Percentiles rank a stretch among this genome's conserved stretches.
phyloP scores from a whole-genome alignment of 2,113 vertebrate genomes.

The Seriola rivoliana region DNA sequence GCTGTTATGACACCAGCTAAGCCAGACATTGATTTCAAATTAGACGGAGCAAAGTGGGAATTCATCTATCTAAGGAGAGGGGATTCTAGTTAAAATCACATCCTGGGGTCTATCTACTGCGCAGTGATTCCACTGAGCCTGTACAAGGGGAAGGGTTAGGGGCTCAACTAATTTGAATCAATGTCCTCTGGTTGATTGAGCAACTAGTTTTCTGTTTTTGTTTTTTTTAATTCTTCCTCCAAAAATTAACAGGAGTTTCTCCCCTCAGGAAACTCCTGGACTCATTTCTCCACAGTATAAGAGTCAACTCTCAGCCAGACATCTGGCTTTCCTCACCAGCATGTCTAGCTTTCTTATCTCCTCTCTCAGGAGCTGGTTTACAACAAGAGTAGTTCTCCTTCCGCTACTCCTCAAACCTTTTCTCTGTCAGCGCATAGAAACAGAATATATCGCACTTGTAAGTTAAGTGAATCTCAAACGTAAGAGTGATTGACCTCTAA shows the following conservation, averaged over 20 bases:
- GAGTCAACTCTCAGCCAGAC: slow-evolving; percentile 32
- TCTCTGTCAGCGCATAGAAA: slow-evolving; percentile 75
- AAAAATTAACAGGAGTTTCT: slow-evolving; percentile 54
- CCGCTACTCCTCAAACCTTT: slow-evolving; percentile 45
- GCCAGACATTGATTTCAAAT: slow-evolving; percentile 75
- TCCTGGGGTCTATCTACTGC: slow-evolving; percentile 64
- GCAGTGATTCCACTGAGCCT: slow-evolving; percentile 54
- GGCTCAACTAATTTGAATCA: slow-evolving; percentile 71
- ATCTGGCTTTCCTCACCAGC: slow-evolving; percentile 60
- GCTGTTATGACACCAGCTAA: slow-evolving; percentile 71
- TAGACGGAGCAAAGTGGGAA: slow-evolving; percentile 39
- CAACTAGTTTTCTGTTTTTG: slow-evolving; percentile 44
- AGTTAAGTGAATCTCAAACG: slow-evolving; percentile 64
- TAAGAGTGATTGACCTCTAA: slow-evolving; percentile 70
- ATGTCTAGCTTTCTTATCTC: slow-evolving; percentile 63
- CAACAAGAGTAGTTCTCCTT: slow-evolving; percentile 57
- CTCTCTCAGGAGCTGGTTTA: slow-evolving; percentile 56
- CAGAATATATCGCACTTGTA: slow-evolving; percentile 66
- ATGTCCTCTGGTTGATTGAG: slow-evolving; percentile 58
- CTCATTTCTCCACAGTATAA: slow-evolving; percentile 54
- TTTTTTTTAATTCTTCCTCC: slow-evolving; percentile 17
- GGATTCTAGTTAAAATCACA: slow-evolving; percentile 58
- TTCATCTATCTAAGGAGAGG: slow-evolving; percentile 22
- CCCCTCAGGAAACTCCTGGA: slow-evolving; percentile 55
- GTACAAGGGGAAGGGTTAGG: slow-evolving; percentile 29